Conservation (phyloP, 2,797 vertebrate species). For the Melanotaenia boesemani region DNA sequence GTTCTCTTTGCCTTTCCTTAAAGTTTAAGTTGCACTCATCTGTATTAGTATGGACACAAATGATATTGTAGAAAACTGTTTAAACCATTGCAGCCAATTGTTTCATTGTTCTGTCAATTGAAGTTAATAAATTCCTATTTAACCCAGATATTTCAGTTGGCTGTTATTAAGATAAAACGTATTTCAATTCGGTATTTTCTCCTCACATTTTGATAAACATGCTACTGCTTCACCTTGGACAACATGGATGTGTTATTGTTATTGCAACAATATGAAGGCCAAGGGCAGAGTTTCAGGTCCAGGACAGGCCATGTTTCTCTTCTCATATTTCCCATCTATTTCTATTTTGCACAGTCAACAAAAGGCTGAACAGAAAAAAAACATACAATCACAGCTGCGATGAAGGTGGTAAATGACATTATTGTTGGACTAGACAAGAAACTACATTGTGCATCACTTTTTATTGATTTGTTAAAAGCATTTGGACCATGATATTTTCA, state of each 20-base stretch:
- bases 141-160: constrained; percentile 3
- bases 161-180: background rate
- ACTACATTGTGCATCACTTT: too few species aligned
- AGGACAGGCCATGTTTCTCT: too few species aligned
- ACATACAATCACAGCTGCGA: too few species aligned
- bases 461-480: too few species aligned
- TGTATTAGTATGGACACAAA: background rate
- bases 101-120: constrained; percentile 1
- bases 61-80: background rate
- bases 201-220: background rate
- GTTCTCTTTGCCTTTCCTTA: background rate
- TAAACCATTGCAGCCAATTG: background rate
- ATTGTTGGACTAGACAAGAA: too few species aligned
- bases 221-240: background rate
- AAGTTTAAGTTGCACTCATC: background rate
- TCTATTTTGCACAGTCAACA: background rate
- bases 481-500: too few species aligned
- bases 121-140: background rate
- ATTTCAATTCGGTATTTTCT: constrained; percentile 4
- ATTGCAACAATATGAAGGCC: background rate
- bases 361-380: background rate
- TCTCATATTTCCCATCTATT: background rate
- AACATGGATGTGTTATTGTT: background rate
- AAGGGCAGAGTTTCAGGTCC: background rate
- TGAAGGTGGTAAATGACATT: too few species aligned